Base-by-base conservation (phyloP, 2,113 vertebrate genomes). In the Pterocles burchelli region DNA sequence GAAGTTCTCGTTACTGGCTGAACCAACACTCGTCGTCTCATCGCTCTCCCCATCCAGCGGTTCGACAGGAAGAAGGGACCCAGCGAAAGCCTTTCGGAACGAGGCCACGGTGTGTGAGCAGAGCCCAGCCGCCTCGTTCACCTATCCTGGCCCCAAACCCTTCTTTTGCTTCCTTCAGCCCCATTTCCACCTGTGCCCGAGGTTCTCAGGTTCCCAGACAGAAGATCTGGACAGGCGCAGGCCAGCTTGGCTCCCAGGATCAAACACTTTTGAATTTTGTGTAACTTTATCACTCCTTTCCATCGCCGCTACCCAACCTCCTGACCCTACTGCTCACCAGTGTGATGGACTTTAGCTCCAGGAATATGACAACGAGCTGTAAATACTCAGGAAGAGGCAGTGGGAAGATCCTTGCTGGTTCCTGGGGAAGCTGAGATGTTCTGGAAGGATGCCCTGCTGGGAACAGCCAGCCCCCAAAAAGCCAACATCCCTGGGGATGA, bases 271-370 rank as follows among this genome's bases (percentile, higher is more conserved):
- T 33, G 13, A 2, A 26, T 26, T 68, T 33, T 33, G n/a, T 12
- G 5, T 5, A 36, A 24, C 43, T 4, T 2, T 33, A 28, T 16
- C n/a, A 4, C 49, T 26, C 49, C 24, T 16, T 63, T 48, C 41
- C 31, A 8, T 2, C 3, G 7, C 10, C 17, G 3, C 3, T 5
- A 7, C 45, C 16, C 34, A 34, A 1, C n/a, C 17, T 51, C 10
- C 62, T 10, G 29, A 49, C 34, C 45, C 31, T 21, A 68, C 68
- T 20, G 19, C 48, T 13, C 57, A 41, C 18, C 2, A 38, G 26
- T 4, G 26, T 1, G 15, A 43, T 9, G 9, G 28, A 38, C 22
- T 17, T 29, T 8, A 48, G 21, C 61, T 49, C 9, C 26, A 46
- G 81, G 49, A 73, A 18, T 8, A 13, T 0, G 25, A 20, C 1